Evolutionary conservation across 2,797 vertebrate genomes (phyloP).

Genomic region (Artibeus jamaicensis): DNA sequence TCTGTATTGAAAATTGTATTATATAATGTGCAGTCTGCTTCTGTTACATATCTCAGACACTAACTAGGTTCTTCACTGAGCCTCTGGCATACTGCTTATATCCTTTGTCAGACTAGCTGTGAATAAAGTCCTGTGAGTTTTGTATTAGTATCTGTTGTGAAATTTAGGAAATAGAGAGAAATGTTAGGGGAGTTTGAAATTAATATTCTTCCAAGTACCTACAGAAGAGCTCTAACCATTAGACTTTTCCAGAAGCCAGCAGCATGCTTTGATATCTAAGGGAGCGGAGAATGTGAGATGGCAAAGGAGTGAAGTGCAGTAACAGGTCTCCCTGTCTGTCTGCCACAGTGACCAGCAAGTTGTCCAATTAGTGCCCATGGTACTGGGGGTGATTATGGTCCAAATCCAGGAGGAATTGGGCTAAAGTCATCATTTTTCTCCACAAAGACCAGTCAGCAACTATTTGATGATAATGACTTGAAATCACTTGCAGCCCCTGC

Average conservation of each 20-base stretch:
- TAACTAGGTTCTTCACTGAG: not conserved
- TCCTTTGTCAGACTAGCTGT: not conserved
- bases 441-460: constrained; percentile 40
- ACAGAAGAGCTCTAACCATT: constrained; percentile 38
- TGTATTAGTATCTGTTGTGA: not conserved
- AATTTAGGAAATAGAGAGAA: constrained; percentile 47
- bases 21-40: not conserved
- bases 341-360: not conserved
- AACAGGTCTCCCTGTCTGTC: constrained; percentile 14
- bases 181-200: constrained; percentile 36
- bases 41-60: not conserved
- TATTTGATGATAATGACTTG: constrained; percentile 59
- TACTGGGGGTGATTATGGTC: constrained; percentile 55
- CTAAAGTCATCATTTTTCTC: constrained; percentile 44
- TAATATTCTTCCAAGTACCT: not conserved
- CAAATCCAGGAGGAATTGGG: constrained; percentile 26
- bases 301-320: constrained; percentile 46
- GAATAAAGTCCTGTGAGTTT: constrained; percentile 45
- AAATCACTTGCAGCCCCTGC: constrained; percentile 1
- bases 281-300: not conserved
- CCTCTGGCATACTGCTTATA: not conserved
- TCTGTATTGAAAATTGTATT: not conserved
- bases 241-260: not conserved
- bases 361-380: constrained; percentile 53
- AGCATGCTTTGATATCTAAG: constrained; percentile 21